Evolutionary conservation across 2,888 invertebrate species (phyloP).

Genomic region (Heliconius cydno): DNA sequence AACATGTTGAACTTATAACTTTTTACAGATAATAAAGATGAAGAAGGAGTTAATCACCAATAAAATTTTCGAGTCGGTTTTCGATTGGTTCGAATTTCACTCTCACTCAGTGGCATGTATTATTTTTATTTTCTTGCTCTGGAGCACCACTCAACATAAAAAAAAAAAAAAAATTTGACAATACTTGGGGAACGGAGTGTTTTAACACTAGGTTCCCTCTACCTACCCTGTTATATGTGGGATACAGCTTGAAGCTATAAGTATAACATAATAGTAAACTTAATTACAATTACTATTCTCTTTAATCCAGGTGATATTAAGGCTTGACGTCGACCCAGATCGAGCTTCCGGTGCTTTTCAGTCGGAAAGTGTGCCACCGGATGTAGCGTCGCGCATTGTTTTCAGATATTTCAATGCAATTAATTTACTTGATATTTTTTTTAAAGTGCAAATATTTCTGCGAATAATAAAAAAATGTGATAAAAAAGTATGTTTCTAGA

Average conservation of each 20-base stretch:
- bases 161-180: not conserved
- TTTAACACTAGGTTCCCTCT: not conserved
- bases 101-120: too few relatives aligned
- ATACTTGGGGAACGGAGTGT: not conserved
- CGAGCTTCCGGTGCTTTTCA: slow-evolving; percentile 33
- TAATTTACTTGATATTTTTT: slow-evolving; percentile 32
- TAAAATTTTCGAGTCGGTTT: too few relatives aligned
- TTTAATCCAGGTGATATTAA: slow-evolving; percentile 34
- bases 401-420: slow-evolving; percentile 36
- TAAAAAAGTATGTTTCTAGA: not conserved
- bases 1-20: too few relatives aligned
- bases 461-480: not conserved
- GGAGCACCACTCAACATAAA: not conserved
- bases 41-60: too few relatives aligned
- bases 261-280: not conserved
- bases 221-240: not conserved
- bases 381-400: slow-evolving; percentile 29
- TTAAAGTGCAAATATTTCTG: not conserved
- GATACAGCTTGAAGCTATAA: not conserved
- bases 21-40: too few relatives aligned
- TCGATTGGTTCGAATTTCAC: too few relatives aligned
- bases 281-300: slow-evolving; percentile 33
- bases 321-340: slow-evolving; percentile 34
- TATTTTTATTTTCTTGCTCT: too few relatives aligned
- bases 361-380: slow-evolving; percentile 35